Percentiles rank a stretch among this genome's conserved stretches.
Conservation (phyloP, 1,140 invertebrate species). For the Heliconius himera region DNA sequence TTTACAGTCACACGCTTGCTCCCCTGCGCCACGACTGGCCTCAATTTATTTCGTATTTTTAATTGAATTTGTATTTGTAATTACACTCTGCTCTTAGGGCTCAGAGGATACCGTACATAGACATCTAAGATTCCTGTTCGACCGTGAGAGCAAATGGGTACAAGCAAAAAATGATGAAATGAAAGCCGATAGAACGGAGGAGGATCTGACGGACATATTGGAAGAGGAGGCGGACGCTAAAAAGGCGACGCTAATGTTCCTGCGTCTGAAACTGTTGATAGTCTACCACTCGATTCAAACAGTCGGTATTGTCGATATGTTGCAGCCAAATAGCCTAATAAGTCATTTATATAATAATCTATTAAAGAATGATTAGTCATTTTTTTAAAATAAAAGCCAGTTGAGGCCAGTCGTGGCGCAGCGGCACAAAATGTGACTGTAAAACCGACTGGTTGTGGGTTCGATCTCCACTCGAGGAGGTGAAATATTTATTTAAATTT, state of each 20-base stretch:
- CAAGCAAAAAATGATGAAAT: constrained; percentile 48
- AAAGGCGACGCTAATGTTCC: constrained; percentile 51
- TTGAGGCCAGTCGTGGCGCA: no score
- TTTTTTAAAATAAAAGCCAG: no score
- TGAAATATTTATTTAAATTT: no score
- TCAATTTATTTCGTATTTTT: neutral
- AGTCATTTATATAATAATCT: no score
- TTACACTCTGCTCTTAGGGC: constrained; percentile 50
- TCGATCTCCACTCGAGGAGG: no score
- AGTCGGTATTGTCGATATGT: constrained; percentile 43
- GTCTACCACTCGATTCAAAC: constrained; percentile 68
- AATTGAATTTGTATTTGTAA: no score
- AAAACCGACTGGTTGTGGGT: no score
- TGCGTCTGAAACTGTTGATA: constrained; percentile 59
- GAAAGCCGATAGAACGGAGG: constrained; percentile 39
- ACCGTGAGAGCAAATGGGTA: constrained; percentile 56
- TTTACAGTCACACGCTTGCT: no score
- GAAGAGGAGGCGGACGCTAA: constrained; percentile 43
- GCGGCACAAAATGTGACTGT: no score
- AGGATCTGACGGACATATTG: constrained; percentile 12
- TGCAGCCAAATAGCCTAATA: no score
- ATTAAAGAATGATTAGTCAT: no score
- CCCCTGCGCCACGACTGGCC: no score
- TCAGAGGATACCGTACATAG: constrained; percentile 76
- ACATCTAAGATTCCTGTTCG: constrained; percentile 71